phyloP scores from a whole-genome alignment of 1,140 invertebrate genomes.

The Coptotermes formosanus region DNA sequence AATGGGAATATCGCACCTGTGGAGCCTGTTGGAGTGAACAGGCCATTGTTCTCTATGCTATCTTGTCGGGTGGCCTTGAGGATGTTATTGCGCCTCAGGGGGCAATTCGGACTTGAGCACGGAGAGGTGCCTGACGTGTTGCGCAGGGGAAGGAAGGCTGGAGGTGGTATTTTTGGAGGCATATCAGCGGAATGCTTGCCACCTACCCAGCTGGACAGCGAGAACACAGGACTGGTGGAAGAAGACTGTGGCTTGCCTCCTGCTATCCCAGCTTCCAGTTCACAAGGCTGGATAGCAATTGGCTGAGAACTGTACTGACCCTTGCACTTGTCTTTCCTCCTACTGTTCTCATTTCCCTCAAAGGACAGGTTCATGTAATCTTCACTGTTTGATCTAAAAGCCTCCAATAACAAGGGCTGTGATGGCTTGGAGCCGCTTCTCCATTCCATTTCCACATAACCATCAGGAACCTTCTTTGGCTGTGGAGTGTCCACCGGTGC shows the following conservation, averaged over 20 bases:
- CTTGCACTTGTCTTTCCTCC: constrained; percentile 41
- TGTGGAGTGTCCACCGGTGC: constrained; percentile 49
- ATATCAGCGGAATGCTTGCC: constrained; percentile 49
- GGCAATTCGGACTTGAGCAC: constrained; percentile 43
- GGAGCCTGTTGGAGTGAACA: constrained; percentile 55
- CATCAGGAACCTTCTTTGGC: constrained; percentile 52
- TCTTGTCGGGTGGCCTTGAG: constrained; percentile 42
- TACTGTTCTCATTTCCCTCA: constrained; percentile 37
- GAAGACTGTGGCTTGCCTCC: neutral
- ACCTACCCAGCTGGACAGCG: constrained; percentile 40
- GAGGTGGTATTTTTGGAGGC: constrained; percentile 47
- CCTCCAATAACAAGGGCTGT: constrained; percentile 39
- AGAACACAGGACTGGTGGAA: constrained; percentile 47
- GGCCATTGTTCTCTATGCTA: constrained; percentile 48
- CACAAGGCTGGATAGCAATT: constrained; percentile 54
- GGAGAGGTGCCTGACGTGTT: constrained; percentile 30
- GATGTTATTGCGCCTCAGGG: constrained; percentile 42
- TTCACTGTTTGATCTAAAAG: constrained; percentile 38
- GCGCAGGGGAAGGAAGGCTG: constrained; percentile 40
- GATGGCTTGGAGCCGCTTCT: constrained; percentile 38
- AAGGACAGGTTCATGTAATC: constrained; percentile 48
- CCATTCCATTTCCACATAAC: constrained; percentile 62
- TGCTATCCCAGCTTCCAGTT: neutral
- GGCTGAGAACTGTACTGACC: constrained; percentile 52
- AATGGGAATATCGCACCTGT: constrained; percentile 59